A percentile compares a stretch with the other conserved stretches of the same genome.
Conservation (phyloP, 2,888 invertebrate species). For the Drosophila anceps region DNA sequence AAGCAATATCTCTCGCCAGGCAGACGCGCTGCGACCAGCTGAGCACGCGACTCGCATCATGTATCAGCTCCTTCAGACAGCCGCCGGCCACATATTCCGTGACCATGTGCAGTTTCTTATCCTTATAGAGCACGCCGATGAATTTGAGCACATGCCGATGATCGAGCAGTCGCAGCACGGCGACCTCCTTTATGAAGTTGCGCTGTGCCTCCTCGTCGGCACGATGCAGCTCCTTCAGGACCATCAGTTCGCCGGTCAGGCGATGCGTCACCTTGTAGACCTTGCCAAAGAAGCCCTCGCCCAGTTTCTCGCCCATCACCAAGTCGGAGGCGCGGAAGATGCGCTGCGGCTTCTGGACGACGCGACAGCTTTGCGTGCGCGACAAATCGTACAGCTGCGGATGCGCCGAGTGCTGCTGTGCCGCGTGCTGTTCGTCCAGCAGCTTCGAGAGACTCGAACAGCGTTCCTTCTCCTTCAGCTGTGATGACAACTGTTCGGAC, state of each 20-base stretch:
- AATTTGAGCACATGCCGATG: conserved; percentile 96
- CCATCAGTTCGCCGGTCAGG: conserved; percentile 96
- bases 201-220: conserved; percentile 97
- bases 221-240: conserved; percentile 95
- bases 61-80: conserved; percentile 93
- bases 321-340: conserved; percentile 97
- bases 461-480: conserved; percentile 90
- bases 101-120: conserved; percentile 95
- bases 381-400: conserved; percentile 89
- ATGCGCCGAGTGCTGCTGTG: conserved; percentile 75
- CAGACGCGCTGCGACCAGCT: conserved; percentile 93
- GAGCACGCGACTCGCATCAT: conserved; percentile 89
- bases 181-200: conserved; percentile 97
- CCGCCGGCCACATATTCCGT: conserved; percentile 97
- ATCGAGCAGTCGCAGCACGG: conserved; percentile 94
- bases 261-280: conserved; percentile 96
- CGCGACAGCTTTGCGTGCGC: conserved; percentile 94
- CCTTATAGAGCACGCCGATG: conserved; percentile 96
- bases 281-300: conserved; percentile 97
- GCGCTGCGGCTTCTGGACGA: conserved; percentile 87
- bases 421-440: conserved; percentile 89
- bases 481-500: conserved; percentile 13
- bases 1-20: conserved; percentile 96
- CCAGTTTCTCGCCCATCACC: conserved; percentile 94
- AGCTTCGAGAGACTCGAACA: conserved; percentile 94